Evolutionary conservation across 2,888 invertebrate genomes (phyloP), one percentile per base, ranked within the genome.

Genomic region (Microdon myrmicae): DNA sequence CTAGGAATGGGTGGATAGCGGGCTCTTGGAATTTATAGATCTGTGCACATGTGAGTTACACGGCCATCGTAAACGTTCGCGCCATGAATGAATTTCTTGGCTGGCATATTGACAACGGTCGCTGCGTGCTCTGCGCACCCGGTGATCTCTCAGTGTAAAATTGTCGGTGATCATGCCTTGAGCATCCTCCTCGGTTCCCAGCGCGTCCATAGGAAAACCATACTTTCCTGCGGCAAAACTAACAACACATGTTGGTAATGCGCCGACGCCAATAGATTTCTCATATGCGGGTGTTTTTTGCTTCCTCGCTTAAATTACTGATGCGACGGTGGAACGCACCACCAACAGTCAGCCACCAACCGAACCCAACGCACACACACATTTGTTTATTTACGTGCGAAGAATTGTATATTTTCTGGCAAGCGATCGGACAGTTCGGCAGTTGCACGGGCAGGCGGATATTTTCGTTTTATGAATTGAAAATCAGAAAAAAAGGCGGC

Each of bases 301-400:
- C 48, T 60, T 34, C 53, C 45, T 59, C 20, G 39, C 22, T 29
- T 55, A 31, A 22, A 22, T 29, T 22, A 8, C 32, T 43, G n/a
- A 14, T 20, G 35, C 26, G 41, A 48, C 31, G 49, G 56, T 35
- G 16, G 22, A 47, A 47, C 44, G 61, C 61, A 64, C 56, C 61
- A 43, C 28, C 25, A 10, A 22, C 31, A 29, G 32, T 56, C 45
- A 38, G 54, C 26, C 54, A 10, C 51, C 45, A 31, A 49, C 41
- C 43, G 48, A 39, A 48, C 48, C 58, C 37, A 56, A 53, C 43
- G 23, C n/a, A 43, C 43, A 43, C 61, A 61, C 55, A 35, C 37
- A n/a, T 51, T 49, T 64, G 51, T 64, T 64, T 64, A 64, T 64
- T 64, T 64, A 64, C 64, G 64, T 53, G 58, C 64, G 47, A 64